A percentile compares a stretch with the other conserved stretches of the same genome.
These are phyloP conservation scores for Cheilosia urbana DNA, from an alignment of 2,888 invertebrate species.

Conservation along the genomic window DNA sequence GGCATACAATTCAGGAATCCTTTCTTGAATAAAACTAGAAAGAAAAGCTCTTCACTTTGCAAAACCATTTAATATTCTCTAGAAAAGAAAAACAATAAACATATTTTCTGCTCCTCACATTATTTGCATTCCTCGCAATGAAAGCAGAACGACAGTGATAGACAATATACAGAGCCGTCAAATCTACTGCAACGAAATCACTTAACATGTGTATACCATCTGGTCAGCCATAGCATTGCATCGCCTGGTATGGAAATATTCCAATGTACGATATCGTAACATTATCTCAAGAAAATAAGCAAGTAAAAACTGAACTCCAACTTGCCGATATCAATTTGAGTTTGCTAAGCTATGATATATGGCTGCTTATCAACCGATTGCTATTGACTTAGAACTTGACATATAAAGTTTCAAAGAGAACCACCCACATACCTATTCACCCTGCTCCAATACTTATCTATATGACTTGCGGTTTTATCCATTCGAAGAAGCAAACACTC, in stretches of 20 bases:
- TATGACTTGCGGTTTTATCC: conserved; percentile 16
- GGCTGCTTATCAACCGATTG: conserved; percentile 36
- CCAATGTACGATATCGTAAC: neutral
- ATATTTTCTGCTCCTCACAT: neutral
- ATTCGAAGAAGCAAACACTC: conserved; percentile 7
- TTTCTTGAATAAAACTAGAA: neutral
- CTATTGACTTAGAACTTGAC: conserved; percentile 60
- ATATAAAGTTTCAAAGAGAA: conserved; percentile 1
- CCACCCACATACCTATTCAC: neutral
- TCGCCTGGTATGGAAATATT: neutral
- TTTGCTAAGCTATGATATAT: conserved; percentile 38
- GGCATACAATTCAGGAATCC: too few species aligned
- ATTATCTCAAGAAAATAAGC: neutral
- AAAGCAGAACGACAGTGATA: neutral
- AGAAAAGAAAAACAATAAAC: conserved; percentile 11
- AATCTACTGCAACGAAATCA: conserved; percentile 17
- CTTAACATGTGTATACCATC: conserved; percentile 3
- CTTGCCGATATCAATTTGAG: conserved; percentile 18
- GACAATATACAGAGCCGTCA: neutral
- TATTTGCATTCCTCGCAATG: conserved; percentile 1
- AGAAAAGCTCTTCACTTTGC: neutral
- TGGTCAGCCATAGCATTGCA: conserved; percentile 15
- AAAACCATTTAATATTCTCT: neutral
- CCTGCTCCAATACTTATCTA: neutral
- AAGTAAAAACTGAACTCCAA: conserved; percentile 8